Evolutionary conservation across 1,140 invertebrate species (phyloP).

Genomic region (Drosophila albomicans): DNA sequence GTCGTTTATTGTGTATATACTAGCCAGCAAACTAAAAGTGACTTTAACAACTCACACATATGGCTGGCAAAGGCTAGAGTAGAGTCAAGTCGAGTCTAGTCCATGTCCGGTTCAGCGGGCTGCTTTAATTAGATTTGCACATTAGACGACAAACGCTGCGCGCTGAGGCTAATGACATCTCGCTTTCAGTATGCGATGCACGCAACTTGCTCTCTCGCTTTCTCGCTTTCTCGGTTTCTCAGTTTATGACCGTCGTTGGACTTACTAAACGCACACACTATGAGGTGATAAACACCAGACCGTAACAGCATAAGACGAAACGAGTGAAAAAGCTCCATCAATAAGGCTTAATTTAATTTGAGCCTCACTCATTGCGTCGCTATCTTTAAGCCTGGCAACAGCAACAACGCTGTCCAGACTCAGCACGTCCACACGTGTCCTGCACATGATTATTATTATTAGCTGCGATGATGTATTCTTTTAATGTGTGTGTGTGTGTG

Average conservation of each 20-base stretch:
- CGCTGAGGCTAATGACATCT: conserved; percentile 66
- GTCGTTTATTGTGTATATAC: conserved; percentile 60
- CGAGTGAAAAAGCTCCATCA: conserved; percentile 51
- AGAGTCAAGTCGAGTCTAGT: conserved; percentile 38
- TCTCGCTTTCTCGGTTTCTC: conserved; percentile 25
- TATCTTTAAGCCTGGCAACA: conserved; percentile 56
- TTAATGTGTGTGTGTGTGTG: conserved; percentile 37
- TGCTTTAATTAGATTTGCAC: conserved; percentile 80
- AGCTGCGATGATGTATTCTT: conserved; percentile 76
- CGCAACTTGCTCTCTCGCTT: conserved; percentile 30
- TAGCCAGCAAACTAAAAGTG: conserved; percentile 40
- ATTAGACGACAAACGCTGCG: conserved; percentile 46
- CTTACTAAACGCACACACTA: conserved; percentile 32
- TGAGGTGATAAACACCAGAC: conserved; percentile 65
- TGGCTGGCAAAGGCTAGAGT: conserved; percentile 22
- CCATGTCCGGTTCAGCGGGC: conserved; percentile 47
- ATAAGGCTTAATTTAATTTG: conserved; percentile 82
- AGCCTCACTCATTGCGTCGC: conserved; percentile 38
- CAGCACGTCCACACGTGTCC: conserved; percentile 42
- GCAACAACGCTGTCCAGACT: conserved; percentile 8
- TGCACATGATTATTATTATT: conserved; percentile 80
- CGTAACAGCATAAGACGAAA: background rate
- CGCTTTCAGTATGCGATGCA: conserved; percentile 63
- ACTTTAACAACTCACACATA: conserved; percentile 57
- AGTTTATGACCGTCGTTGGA: conserved; percentile 47